Evolutionary conservation across 2,797 vertebrate species (phyloP), one percentile per base, ranked within the genome.

Genomic region (Molossus molossus): DNA sequence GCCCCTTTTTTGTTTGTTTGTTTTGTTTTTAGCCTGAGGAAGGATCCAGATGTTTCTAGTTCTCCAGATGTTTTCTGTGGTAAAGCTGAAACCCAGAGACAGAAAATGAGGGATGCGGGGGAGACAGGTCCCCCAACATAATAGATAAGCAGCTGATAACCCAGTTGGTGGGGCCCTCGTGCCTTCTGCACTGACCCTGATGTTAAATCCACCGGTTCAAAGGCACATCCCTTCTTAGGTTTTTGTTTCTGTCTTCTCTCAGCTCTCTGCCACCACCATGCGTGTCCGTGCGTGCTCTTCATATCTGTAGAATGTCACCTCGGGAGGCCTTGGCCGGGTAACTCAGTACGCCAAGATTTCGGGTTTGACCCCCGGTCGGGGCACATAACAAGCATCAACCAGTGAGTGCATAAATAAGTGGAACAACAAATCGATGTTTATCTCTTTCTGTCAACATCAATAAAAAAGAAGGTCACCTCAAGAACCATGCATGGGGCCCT

Each of bases 41-140:
- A 33, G 83, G 83, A 89, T 95, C 90, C 96, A 97, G 95, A 93
- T 98, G 95, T 95, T 96, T 94, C 87, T 95, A 64, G 84, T 96
- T 96, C 67, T 95, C 84, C 69, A 87, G 93, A 79, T 94, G 29
- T 88, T 76, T 82, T 83, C 27, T 53, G 37, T 85, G 70, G 11
- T 45, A 53, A 82, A 94, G 53, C 77, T 77, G 72, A 95, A 75
- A 64, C 80, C 64, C 29, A 76, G 83, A 93, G 81, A 76, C 84
- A 91, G 94, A 69, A 86, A 97, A 90, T 64, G 70, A 95, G 80
- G 57, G 40, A 20, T 48, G 48, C 1, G 20, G 20, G 23, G 60
- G 57, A 33, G 60, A 13, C 5, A 10, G 76, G n/a, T 60, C 40
- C 75, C 48, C 69, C 90, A 94, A 27, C 20, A 3, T 53, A 55